Conservation (phyloP, 2,888 invertebrate genomes). For the Sphinx pinastri region DNA sequence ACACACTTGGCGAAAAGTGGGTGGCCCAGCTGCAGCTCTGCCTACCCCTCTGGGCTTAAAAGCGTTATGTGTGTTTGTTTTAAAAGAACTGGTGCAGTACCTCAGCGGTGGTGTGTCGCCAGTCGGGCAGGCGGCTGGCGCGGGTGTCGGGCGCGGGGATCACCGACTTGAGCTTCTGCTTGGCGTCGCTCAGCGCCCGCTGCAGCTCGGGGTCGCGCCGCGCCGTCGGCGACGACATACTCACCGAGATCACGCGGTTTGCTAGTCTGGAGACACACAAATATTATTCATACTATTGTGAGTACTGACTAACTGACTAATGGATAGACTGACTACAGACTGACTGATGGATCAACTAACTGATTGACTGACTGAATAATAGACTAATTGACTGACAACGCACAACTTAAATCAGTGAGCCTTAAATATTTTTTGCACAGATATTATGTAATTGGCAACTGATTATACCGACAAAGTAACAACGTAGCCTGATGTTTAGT, state of each 20-base stretch:
- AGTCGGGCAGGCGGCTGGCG: constrained; percentile 85
- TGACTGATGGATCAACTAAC: too few relatives aligned
- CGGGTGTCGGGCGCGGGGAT: constrained; percentile 92
- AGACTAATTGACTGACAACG: too few relatives aligned
- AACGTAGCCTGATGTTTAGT: neutral
- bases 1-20: too few relatives aligned
- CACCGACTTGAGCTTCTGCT: constrained; percentile 89
- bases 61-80: neutral
- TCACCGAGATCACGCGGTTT: constrained; percentile 96
- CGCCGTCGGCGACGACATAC: constrained; percentile 86
- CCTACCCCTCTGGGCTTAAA: too few relatives aligned
- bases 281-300: neutral
- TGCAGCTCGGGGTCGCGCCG: constrained; percentile 94
- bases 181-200: constrained; percentile 90
- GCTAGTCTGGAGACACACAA: constrained; percentile 85
- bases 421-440: too few relatives aligned
- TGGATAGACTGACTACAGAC: too few relatives aligned
- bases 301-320: too few relatives aligned
- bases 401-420: too few relatives aligned
- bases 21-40: too few relatives aligned
- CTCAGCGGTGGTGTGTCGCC: constrained; percentile 87
- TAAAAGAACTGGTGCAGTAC: constrained; percentile 36
- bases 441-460: too few relatives aligned
- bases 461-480: too few relatives aligned
- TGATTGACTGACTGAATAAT: too few relatives aligned